Evolutionary conservation across 1,140 invertebrate species (phyloP), one percentile per base, ranked within the genome.

Genomic region (Ladona fulva): DNA sequence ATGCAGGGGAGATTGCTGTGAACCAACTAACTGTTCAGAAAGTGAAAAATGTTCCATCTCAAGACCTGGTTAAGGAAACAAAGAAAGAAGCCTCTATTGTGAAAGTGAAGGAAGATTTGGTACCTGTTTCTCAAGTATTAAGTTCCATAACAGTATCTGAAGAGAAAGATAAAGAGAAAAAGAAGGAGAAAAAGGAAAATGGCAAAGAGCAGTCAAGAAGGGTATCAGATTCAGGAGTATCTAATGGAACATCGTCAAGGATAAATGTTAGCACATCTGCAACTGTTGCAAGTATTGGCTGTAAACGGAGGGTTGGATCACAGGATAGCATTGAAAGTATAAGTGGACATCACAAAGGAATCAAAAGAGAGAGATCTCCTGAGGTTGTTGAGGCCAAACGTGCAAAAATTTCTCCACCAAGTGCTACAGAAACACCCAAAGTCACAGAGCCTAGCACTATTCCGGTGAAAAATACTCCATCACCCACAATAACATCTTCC

Each of bases 281-380:
- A 19, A 1, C 29, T 76, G 42, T 24, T 0, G 89, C 90, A 0
- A 88, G 89, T 59, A 82, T 86, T 42, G 87, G 89, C 0, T 87
- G 89, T 42, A 94, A 94, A 83, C 87, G 93, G 73, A 88, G 93
- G 76, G 89, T 93, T 78, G 93, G 92, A 75, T 93, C 91, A 0
- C 92, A 94, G 82, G 93, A 95, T 79, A 89, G 86, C 82, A 82
- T 89, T 52, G 90, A 91, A 74, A 87, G 86, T 52, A 78, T 85
- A 0, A 22, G 52, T 66, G 52, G 52, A 22, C 74, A 75, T 25
- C 3, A 24, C 19, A 25, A 75, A 75, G 74, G 24, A 75, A 25
- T 42, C 19, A 75, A 42, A 75, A 10, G 59, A 1, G 25, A 42
- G n/a, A 12, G 25, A 76, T 66, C 25, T n/a, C 42, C 77, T n/a